Base-by-base conservation (phyloP, 2,113 vertebrate species). In the Nycticebus coucang region DNA sequence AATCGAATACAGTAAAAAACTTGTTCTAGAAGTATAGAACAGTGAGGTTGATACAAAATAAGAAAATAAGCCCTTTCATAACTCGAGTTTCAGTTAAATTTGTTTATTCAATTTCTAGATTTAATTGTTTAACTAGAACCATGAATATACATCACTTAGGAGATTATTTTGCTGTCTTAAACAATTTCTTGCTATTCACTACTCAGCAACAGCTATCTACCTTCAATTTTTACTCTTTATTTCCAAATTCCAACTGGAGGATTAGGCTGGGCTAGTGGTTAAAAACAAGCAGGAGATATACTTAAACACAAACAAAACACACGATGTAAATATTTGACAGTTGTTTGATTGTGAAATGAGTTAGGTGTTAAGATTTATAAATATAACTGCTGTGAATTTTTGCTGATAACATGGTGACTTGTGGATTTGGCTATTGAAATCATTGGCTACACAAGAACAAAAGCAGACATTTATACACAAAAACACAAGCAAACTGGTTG, bases 301-400 rank as follows among this genome's bases (percentile, higher is more conserved):
- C 45, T 80, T 89, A 88, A 87, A 86, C 41, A 94, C 74, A 97
- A 92, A 95, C 84, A 97, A 92, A 92, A 82, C 69, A 84, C 4
- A 68, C 59, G 69, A 81, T 92, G 35, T 66, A 96, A 94, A 96
- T 93, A 97, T 95, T 89, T 91, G 80, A 91, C 71, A 74, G 28
- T 96, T 91, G 64, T 82, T 93, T 4, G 12, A 87, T 78, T 89
- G 89, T 89, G 19, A 91, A 91, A 93, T 9, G 14, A 96, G 21
- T 91, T 95, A 85, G 41, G 35, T 80, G 69, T 87, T 87, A 93
- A 95, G 45, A 92, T 96, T 94, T 95, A 94, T 83, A 88, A 91
- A 88, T 90, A 79, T 24, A 87, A 79, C n/a, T 21, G 21, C 53
- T 87, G 50, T 92, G 82, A 85, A 69, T 57, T 96, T 96, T 94